Evolutionary conservation across 2,888 invertebrate species (phyloP).

Genomic region (Meandrusa payeni): DNA sequence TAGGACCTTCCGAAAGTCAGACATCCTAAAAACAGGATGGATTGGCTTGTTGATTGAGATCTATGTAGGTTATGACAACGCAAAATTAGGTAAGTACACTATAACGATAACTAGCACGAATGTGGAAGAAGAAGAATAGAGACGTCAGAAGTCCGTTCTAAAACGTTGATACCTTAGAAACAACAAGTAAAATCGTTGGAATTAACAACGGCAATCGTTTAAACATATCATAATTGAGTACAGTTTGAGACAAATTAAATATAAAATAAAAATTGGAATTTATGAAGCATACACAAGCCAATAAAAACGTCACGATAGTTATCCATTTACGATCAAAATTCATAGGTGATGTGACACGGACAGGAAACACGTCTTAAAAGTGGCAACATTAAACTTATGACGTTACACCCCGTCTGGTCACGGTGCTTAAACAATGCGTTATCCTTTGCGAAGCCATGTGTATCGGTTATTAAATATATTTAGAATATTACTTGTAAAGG

Average conservation of each 20-base stretch:
- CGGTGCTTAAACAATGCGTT: constrained; percentile 31
- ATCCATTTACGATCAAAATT: constrained; percentile 9
- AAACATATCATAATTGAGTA: too few relatives aligned
- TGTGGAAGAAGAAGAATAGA: too few relatives aligned
- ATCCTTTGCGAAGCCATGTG: constrained; percentile 40
- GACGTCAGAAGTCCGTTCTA: too few relatives aligned
- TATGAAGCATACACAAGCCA: constrained; percentile 12
- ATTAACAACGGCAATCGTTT: too few relatives aligned
- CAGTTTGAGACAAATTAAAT: neutral
- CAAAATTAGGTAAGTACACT: too few relatives aligned
- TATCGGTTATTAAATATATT: constrained; percentile 45
- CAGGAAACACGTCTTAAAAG: constrained; percentile 46
- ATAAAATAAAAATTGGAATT: constrained; percentile 10
- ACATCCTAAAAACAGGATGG: too few relatives aligned
- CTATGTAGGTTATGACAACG: too few relatives aligned
- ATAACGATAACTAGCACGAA: too few relatives aligned
- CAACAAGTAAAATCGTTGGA: too few relatives aligned
- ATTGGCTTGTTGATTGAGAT: too few relatives aligned
- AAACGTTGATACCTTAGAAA: too few relatives aligned
- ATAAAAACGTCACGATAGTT: constrained; percentile 9
- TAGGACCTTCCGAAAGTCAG: too few relatives aligned
- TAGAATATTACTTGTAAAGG: constrained; percentile 39
- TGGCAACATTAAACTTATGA: constrained; percentile 29
- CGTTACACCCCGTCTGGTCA: constrained; percentile 43
- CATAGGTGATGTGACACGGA: constrained; percentile 19